These are phyloP conservation scores for Portevinia maculata DNA, from an alignment of 2,888 invertebrate genomes.

Conservation along the genomic window DNA sequence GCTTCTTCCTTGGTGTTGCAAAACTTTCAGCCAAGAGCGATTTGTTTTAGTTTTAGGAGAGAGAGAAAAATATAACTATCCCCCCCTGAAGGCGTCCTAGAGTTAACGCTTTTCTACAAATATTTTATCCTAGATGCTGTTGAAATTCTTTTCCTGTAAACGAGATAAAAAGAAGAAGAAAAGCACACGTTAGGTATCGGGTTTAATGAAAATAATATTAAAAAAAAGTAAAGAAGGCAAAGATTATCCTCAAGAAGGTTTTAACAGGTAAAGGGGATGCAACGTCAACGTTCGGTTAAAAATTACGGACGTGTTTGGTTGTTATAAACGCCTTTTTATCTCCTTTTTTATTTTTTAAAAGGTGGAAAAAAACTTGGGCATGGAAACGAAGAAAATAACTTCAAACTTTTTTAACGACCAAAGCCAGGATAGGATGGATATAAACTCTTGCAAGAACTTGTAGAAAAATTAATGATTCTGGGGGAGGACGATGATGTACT, in stretches of 20 bases:
- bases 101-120: conserved; percentile 55
- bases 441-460: no score
- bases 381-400: background rate
- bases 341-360: background rate
- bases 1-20: conserved; percentile 48
- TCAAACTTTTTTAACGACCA: background rate
- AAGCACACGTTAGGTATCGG: conserved; percentile 32
- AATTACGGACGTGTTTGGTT: conserved; percentile 36
- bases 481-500: no score
- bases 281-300: conserved; percentile 10
- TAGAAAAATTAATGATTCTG: no score
- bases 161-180: conserved; percentile 25
- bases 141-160: conserved; percentile 59
- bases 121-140: conserved; percentile 59
- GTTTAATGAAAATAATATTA: conserved; percentile 4
- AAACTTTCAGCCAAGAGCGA: conserved; percentile 61
- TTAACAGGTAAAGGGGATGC: conserved; percentile 35
- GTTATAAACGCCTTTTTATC: background rate
- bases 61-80: conserved; percentile 49
- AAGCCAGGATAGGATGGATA: no score
- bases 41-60: conserved; percentile 45
- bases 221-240: conserved; percentile 6
- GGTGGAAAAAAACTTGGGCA: background rate
- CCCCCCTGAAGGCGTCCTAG: conserved; percentile 51
- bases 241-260: conserved; percentile 53